Percentiles rank a stretch among this genome's conserved stretches.
These are phyloP conservation scores for Ooceraea biroi DNA, from an alignment of 1,140 invertebrate genomes.

Conservation along the genomic window DNA sequence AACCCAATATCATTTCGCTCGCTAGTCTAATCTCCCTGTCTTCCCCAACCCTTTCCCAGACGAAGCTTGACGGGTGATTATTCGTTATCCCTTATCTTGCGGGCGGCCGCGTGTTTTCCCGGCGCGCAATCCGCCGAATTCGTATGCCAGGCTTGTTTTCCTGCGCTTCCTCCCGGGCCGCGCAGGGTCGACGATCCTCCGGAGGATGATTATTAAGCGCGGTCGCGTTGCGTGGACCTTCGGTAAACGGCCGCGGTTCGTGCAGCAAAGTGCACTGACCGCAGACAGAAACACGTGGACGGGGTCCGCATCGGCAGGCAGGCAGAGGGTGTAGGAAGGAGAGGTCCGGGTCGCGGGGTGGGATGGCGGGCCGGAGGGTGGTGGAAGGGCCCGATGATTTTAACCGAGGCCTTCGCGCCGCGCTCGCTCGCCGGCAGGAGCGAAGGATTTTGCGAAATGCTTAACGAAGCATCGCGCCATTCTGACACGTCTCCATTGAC, in stretches of 20 bases:
- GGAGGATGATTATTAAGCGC: slow-evolving; percentile 74
- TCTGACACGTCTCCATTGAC: background rate
- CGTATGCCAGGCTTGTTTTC: slow-evolving; percentile 53
- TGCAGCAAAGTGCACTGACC: slow-evolving; percentile 77
- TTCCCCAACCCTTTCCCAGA: too few species aligned
- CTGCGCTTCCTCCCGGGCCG: slow-evolving; percentile 27
- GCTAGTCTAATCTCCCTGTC: too few species aligned
- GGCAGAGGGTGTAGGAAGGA: slow-evolving; percentile 39
- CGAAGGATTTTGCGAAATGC: slow-evolving; percentile 59
- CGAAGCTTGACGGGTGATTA: background rate
- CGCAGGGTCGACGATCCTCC: slow-evolving; percentile 72
- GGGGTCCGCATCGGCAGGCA: slow-evolving; percentile 59
- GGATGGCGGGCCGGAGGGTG: slow-evolving; percentile 32
- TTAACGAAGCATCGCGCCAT: slow-evolving; percentile 21
- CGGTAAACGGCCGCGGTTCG: slow-evolving; percentile 74
- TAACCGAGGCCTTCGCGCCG: slow-evolving; percentile 52
- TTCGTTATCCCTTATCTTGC: slow-evolving; percentile 19
- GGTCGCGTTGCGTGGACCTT: slow-evolving; percentile 74
- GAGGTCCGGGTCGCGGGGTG: slow-evolving; percentile 51
- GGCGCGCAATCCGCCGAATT: slow-evolving; percentile 42
- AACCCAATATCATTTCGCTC: background rate
- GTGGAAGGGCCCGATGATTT: slow-evolving; percentile 71
- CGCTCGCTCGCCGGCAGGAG: slow-evolving; percentile 38
- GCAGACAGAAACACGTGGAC: slow-evolving; percentile 77
- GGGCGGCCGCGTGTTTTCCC: background rate